Evolutionary conservation across 2,888 invertebrate species (phyloP).

Genomic region (Flabesymbios commensalis): DNA sequence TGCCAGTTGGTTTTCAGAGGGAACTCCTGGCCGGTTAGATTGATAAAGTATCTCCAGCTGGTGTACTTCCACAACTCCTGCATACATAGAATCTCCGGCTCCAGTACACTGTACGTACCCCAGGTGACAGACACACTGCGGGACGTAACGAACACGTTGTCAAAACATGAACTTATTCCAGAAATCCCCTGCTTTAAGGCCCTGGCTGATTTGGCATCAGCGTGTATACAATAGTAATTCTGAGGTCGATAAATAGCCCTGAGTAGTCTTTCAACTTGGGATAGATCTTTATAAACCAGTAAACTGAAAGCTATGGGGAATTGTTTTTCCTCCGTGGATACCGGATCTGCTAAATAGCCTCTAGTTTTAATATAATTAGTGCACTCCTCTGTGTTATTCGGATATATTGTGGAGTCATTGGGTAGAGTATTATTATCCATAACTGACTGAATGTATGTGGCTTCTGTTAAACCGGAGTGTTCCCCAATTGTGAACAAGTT

Average conservation of each 20-base stretch:
- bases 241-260: conserved; percentile 31
- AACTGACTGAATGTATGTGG: too few species aligned
- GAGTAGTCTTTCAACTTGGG: conserved; percentile 27
- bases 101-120: conserved; percentile 2
- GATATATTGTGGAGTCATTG: neutral
- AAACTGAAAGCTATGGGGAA: conserved; percentile 31
- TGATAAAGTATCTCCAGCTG: conserved; percentile 43
- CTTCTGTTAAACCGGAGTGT: too few species aligned
- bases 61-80: conserved; percentile 12
- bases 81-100: conserved; percentile 17
- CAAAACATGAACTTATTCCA: conserved; percentile 19
- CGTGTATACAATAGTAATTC: conserved; percentile 33
- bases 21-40: conserved; percentile 54
- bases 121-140: neutral
- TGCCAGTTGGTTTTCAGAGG: conserved; percentile 54
- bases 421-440: too few species aligned
- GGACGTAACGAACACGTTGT: neutral
- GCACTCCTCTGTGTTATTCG: neutral
- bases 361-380: neutral
- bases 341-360: conserved; percentile 8
- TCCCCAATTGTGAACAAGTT: too few species aligned
- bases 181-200: conserved; percentile 1
- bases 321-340: conserved; percentile 17
- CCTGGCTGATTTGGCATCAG: conserved; percentile 17
- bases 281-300: conserved; percentile 23